Conservation (phyloP, 2,888 invertebrate species). For the Cataglyphis rosenhaueri region DNA sequence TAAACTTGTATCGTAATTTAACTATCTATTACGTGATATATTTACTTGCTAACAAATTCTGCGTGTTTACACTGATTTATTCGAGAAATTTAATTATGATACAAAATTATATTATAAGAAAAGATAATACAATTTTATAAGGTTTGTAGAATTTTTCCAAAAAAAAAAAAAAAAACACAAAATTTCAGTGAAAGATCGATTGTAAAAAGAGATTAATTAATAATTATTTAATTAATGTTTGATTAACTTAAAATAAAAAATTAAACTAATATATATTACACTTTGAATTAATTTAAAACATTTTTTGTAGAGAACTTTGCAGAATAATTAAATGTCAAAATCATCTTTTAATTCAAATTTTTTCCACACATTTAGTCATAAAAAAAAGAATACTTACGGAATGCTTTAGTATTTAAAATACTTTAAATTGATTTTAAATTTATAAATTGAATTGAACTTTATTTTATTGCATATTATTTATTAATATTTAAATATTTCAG, state of each 20-base stretch:
- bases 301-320: not conserved
- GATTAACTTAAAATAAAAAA: not conserved
- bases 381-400: not conserved
- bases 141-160: not conserved
- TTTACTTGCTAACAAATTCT: slow-evolving; percentile 13
- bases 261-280: not conserved
- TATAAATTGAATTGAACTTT: not conserved
- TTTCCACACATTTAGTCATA: not conserved
- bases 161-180: not conserved
- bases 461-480: not conserved
- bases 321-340: not conserved
- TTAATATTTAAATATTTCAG: not conserved
- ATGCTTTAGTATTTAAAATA: not conserved
- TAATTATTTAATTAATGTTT: not conserved
- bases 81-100: not conserved
- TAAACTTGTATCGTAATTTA: slow-evolving; percentile 49
- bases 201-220: not conserved
- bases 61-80: not conserved
- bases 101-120: too few relatives aligned
- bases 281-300: not conserved
- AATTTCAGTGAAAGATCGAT: not conserved
- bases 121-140: not conserved
- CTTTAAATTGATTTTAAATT: not conserved
- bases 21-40: slow-evolving; percentile 38
- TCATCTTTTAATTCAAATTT: not conserved